A percentile compares a stretch with the other conserved stretches of the same genome.
These are phyloP conservation scores for Neolamprologus brichardi DNA, from an alignment of 2,113 vertebrate genomes.

Conservation along the genomic window DNA sequence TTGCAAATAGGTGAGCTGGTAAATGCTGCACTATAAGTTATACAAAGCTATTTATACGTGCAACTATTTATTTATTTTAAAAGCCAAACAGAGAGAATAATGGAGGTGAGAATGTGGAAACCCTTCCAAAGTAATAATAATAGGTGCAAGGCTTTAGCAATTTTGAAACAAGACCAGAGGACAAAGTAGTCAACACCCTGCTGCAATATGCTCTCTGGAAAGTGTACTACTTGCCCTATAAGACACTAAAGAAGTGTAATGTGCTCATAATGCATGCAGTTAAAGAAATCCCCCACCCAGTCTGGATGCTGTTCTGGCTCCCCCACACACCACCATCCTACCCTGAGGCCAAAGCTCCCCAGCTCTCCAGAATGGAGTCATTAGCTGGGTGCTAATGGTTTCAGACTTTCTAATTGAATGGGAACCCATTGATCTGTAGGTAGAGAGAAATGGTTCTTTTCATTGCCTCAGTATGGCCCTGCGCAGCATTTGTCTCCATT, in stretches of 20 bases:
- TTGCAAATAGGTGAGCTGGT: not conserved
- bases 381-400: constrained; percentile 89
- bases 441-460: constrained; percentile 97
- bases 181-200: constrained; percentile 39
- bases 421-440: constrained; percentile 98
- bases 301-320: constrained; percentile 43
- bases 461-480: constrained; percentile 90
- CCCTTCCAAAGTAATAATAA: not conserved
- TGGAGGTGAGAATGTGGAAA: not conserved
- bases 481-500: constrained; percentile 91
- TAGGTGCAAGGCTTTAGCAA: not conserved
- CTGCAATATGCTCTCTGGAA: constrained; percentile 45
- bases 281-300: constrained; percentile 59
- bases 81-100: not conserved
- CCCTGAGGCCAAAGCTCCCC: constrained; percentile 58
- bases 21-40: not conserved
- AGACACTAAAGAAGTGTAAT: constrained; percentile 62
- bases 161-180: constrained; percentile 36
- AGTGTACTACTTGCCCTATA: constrained; percentile 42
- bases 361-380: constrained; percentile 70
- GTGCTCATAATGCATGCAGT: constrained; percentile 65
- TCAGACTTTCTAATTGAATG: constrained; percentile 97
- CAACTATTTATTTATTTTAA: not conserved
- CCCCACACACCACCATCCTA: constrained; percentile 39
- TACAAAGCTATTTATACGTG: not conserved